Conservation (phyloP, 2,888 invertebrate genomes). For the Mayetiola destructor region DNA sequence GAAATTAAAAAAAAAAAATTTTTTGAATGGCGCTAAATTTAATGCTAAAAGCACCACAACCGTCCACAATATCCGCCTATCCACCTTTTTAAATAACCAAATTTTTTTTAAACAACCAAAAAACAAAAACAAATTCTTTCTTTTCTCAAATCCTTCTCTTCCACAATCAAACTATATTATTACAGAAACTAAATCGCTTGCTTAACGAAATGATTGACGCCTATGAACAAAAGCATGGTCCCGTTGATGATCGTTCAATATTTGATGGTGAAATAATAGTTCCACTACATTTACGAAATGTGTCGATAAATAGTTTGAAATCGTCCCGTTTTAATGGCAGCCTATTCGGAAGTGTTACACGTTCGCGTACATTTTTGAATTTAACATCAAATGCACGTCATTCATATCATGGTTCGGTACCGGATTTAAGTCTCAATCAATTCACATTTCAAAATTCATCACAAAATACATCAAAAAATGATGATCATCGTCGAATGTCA, state of each 20-base stretch:
- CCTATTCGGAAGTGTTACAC: slow-evolving; percentile 41
- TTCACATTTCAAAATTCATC: neutral
- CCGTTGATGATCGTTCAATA: slow-evolving; percentile 25
- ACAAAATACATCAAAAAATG: neutral
- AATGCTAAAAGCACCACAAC: too few relatives aligned
- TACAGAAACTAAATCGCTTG: slow-evolving; percentile 53
- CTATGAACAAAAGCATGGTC: slow-evolving; percentile 26
- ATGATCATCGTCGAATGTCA: neutral
- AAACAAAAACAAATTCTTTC: too few relatives aligned
- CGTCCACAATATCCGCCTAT: too few relatives aligned
- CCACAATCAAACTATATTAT: neutral
- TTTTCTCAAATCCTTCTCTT: neutral
- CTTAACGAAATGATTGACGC: slow-evolving; percentile 26
- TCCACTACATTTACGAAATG: slow-evolving; percentile 27
- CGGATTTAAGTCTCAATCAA: slow-evolving; percentile 30
- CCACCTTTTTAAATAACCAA: too few relatives aligned
- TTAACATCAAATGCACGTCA: slow-evolving; percentile 26
- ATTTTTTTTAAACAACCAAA: too few relatives aligned
- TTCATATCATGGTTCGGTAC: slow-evolving; percentile 31
- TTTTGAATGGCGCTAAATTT: too few relatives aligned
- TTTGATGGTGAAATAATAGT: slow-evolving; percentile 29
- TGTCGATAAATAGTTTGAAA: slow-evolving; percentile 16
- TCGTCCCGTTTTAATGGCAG: slow-evolving; percentile 26
- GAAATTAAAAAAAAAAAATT: too few relatives aligned
- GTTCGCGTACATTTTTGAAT: slow-evolving; percentile 43